Base-by-base conservation (phyloP, 2,113 vertebrate species). In the Lampris megalopsis region DNA sequence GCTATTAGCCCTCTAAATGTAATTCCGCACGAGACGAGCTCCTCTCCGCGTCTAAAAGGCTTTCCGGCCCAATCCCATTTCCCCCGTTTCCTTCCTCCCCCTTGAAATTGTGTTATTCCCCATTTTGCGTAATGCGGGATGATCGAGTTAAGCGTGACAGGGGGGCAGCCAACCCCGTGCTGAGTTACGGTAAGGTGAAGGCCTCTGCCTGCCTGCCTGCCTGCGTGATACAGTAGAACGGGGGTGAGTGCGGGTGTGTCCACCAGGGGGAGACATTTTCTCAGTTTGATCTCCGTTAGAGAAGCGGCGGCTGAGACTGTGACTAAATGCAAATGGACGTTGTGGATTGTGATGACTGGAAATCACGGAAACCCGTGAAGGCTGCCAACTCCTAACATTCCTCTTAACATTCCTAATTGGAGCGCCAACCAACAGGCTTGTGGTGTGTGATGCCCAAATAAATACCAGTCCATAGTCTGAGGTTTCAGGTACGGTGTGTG, bases 121-220 rank as follows among this genome's bases (percentile, higher is more conserved):
- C 85, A 80, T 92, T 93, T 91, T 86, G 80, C 81, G 82, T 91
- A 86, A 87, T 84, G 86, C 84, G 67, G 77, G 82, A 79, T 88
- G 86, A 93, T 92, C 90, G 72, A 70, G 84, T 93, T 91, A 92
- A 77, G 73, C 83, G 83, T 89, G 91, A 89, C 91, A 71, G 84
- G 63, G 62, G 68, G 61, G n/a, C n/a, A 73, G 82, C 71, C 82
- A 73, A 86, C 75, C 43, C 38, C 68, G 52, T 83, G 63, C 85
- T 84, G 86, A 89, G 77, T 81, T 80, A 76, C 73, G 79, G 77
- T 75, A 1, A 71, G 75, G 86, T 81, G 75, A 82, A 69, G 58
- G 66, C 68, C 68, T 64, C 49, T 65, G 63, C 85, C 71, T 63
- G 42, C 40, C 73, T 53, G 64, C 42, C n/a, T n/a, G n/a, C n/a